A percentile compares a stretch with the other conserved stretches of the same genome.
Conservation (phyloP, 2,113 vertebrate genomes). For the Natator depressus region DNA sequence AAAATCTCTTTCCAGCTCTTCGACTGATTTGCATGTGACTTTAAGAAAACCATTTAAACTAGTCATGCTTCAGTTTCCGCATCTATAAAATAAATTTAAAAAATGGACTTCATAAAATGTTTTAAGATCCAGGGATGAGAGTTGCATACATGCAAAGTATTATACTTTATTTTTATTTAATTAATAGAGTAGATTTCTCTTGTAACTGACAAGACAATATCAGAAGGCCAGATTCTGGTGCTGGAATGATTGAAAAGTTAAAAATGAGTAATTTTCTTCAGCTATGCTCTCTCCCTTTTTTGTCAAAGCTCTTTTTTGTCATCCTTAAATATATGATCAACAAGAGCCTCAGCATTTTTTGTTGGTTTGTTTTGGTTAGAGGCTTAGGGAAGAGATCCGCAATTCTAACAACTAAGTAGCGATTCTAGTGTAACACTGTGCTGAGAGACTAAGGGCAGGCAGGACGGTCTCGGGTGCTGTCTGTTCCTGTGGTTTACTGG, state of each 20-base stretch:
- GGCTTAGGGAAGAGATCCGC: not conserved
- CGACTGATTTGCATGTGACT: not conserved
- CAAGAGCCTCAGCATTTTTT: accelerated
- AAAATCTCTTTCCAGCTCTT: not conserved
- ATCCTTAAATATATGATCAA: not conserved
- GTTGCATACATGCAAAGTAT: not conserved
- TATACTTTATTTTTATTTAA: not conserved
- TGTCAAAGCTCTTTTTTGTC: not conserved
- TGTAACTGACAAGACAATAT: not conserved
- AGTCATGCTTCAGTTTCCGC: not conserved
- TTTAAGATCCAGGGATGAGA: not conserved
- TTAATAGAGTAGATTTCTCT: not conserved
- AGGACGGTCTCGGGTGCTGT: not conserved
- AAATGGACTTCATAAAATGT: not conserved
- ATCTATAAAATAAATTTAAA: not conserved
- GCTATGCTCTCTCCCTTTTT: not conserved
- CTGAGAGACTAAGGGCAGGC: not conserved
- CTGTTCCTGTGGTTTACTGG: not conserved
- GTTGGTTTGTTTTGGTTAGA: not conserved
- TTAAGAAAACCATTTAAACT: not conserved
- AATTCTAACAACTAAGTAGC: too few relatives aligned
- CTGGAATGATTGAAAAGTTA: not conserved
- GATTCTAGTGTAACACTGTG: not conserved
- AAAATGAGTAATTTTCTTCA: not conserved
- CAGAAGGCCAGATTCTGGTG: not conserved